Percentiles rank a stretch among this genome's conserved stretches.
Evolutionary conservation across 2,797 vertebrate genomes (phyloP).

Genomic region (Dallia pectoralis): DNA sequence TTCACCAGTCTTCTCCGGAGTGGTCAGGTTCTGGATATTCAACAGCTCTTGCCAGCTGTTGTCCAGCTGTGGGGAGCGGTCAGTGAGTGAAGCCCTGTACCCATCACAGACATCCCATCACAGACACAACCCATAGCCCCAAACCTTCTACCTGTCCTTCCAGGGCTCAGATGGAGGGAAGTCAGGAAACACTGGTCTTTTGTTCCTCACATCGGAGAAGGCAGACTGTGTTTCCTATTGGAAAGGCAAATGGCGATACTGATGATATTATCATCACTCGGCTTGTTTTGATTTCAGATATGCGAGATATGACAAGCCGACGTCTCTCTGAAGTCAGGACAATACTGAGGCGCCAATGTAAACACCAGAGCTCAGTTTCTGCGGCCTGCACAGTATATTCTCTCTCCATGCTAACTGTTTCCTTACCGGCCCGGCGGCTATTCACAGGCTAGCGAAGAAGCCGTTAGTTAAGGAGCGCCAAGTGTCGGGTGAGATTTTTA

Average conservation of each 20-base stretch:
- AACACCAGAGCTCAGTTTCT: background rate
- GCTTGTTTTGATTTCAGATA: background rate
- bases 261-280: background rate
- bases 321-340: background rate
- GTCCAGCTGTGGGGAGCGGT: constrained; percentile 37
- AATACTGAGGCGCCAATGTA: background rate
- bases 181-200: background rate
- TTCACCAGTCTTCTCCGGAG: background rate
- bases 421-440: background rate
- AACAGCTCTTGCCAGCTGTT: constrained; percentile 41
- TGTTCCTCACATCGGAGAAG: background rate
- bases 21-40: constrained; percentile 18
- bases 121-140: background rate
- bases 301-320: background rate
- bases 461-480: constrained; percentile 74
- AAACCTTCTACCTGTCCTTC: constrained; percentile 25
- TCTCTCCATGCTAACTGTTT: background rate
- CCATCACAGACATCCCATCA: constrained; percentile 21
- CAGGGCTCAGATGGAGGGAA: constrained; percentile 9
- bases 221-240: background rate
- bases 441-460: background rate
- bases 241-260: background rate
- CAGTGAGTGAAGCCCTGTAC: constrained; percentile 15
- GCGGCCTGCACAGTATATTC: background rate
- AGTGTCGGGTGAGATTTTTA: constrained; percentile 78